Evolutionary conservation across 2,797 vertebrate species (phyloP).

Genomic region (Melanotaenia boesemani): DNA sequence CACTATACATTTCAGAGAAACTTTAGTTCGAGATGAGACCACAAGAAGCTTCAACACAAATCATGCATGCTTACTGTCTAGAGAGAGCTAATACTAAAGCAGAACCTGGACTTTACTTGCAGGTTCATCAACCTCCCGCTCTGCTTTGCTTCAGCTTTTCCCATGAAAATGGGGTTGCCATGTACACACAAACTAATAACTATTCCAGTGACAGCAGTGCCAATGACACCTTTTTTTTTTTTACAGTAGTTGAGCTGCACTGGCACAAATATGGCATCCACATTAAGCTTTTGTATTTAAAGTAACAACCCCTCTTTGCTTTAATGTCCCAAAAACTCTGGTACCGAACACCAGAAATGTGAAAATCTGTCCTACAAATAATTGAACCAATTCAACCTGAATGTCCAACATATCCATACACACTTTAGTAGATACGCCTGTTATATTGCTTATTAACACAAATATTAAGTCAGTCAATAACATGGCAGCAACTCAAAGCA

Average conservation of each 20-base stretch:
- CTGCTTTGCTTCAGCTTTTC: not conserved
- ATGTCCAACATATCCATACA: not conserved
- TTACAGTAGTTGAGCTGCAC: not conserved
- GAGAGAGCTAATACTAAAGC: not conserved
- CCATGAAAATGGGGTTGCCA: not conserved
- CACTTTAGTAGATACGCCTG: not conserved
- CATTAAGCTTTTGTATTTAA: not conserved
- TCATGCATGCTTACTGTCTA: not conserved
- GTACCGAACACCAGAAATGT: not conserved
- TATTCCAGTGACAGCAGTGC: not conserved
- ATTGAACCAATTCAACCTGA: not conserved
- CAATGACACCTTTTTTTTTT: not conserved
- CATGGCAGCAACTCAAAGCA: too few relatives aligned
- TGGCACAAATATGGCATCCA: not conserved
- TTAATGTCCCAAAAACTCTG: not conserved
- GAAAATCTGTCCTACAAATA: not conserved
- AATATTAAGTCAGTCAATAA: not conserved
- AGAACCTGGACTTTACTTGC: not conserved
- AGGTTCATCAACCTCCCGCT: not conserved
- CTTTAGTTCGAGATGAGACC: not conserved
- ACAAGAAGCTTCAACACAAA: not conserved
- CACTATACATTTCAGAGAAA: not conserved
- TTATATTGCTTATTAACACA: not conserved
- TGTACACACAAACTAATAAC: not conserved
- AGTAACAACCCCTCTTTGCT: not conserved